Evolutionary conservation across 2,888 invertebrate genomes (phyloP), one percentile per base, ranked within the genome.

Genomic region (Rambutsinella grinnellia): DNA sequence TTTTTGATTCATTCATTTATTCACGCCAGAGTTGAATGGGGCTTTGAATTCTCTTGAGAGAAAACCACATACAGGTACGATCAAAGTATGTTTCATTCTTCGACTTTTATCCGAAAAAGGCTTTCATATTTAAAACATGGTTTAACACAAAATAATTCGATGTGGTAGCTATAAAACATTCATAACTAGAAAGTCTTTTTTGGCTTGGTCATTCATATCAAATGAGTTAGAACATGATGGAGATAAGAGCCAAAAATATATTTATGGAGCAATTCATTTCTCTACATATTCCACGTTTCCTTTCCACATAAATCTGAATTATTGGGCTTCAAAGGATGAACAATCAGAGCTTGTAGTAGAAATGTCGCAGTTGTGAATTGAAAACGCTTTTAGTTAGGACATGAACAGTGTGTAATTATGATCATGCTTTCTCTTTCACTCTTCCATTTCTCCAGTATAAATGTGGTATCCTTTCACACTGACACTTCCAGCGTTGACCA

Each of bases 1-100:
- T 62, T 51, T n/a, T n/a, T 70, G 70, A 70, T 69, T 63, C 70
- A 65, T 71, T 71, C 71, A 71, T 65, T 71, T 65, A 71, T 63
- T 65, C 65, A 58, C 65, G 51, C 63, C 51, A 49, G 26, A 5
- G 58, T 49, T 70, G 70, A 70, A 70, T 54, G 56, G 23, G 46
- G 54, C 47, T 62, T 62, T 70, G 46, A 70, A 62, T 56, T 47
- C 62, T 61, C 70, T 26, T 3, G 61, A 53, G 58, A 60, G 60
- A 28, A 28, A 19, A 44, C 19, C 17, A 54, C 19, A 3, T 5
- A 5, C 6, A 3, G 17, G 8, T 5, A 54, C 19, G 54, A 54
- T 54, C 23, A 56, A 24, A 56, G 54, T 36, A 28, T 54, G 56
- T 65, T 27, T 65, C 36, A 36, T 36, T 36, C 6, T 36, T 5